Evolutionary conservation across 1,140 invertebrate genomes (phyloP).

Genomic region (Cryptotermes secundus): DNA sequence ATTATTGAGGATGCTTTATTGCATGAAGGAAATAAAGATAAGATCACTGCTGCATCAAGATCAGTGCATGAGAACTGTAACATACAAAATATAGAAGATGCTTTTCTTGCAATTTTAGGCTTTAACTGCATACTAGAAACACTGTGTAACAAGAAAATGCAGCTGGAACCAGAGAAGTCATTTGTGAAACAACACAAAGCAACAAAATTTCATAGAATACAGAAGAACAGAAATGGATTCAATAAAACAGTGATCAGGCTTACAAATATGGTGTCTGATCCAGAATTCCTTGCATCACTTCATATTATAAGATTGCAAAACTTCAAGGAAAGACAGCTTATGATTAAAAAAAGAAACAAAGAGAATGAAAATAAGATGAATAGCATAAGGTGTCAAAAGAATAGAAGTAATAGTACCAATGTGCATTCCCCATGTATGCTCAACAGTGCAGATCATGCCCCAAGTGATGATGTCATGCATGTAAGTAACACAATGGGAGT

Average conservation of each 20-base stretch:
- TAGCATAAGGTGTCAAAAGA: not conserved
- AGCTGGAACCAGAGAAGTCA: not conserved
- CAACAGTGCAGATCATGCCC: too few relatives aligned
- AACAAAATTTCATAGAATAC: not conserved
- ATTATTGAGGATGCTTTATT: not conserved
- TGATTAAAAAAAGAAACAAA: not conserved
- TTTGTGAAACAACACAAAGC: not conserved
- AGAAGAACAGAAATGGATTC: not conserved
- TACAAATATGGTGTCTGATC: not conserved
- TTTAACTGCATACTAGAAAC: not conserved
- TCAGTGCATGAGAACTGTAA: not conserved
- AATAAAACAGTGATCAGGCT: not conserved
- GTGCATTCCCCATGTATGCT: not conserved
- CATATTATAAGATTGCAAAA: not conserved
- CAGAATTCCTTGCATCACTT: not conserved
- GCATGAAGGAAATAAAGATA: not conserved
- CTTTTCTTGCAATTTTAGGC: conserved; percentile 11
- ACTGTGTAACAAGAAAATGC: not conserved
- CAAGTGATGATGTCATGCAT: not conserved
- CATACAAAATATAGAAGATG: conserved; percentile 4
- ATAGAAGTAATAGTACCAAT: not conserved
- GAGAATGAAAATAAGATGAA: not conserved
- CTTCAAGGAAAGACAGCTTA: not conserved
- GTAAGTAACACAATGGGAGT: not conserved
- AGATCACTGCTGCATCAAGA: not conserved